phyloP scores from a whole-genome alignment of 2,797 vertebrate species.

The Syngnathus rostellatus region DNA sequence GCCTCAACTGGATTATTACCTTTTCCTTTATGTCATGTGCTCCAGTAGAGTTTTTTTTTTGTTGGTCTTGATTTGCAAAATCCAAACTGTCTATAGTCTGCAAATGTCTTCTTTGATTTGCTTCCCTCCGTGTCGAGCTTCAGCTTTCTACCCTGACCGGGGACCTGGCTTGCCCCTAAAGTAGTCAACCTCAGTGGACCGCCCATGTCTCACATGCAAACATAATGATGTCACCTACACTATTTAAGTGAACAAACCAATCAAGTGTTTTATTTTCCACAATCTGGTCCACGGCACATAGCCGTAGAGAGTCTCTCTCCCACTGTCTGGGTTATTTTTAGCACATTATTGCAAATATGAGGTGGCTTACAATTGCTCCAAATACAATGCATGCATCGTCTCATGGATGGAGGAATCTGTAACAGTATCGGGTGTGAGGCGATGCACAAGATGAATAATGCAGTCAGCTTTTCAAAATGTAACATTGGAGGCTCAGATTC shows the following conservation, averaged over 20 bases:
- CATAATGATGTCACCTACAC: constrained; percentile 52
- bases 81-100: constrained; percentile 11
- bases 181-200: constrained; percentile 39
- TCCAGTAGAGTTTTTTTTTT: constrained; percentile 5
- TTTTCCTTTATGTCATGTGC: constrained; percentile 3
- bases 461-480: constrained; percentile 13
- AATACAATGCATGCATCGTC: constrained; percentile 41
- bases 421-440: constrained; percentile 32
- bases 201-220: constrained; percentile 47
- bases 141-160: constrained; percentile 25
- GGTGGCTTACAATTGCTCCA: constrained; percentile 43
- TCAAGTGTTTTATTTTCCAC: constrained; percentile 41
- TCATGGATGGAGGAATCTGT: constrained; percentile 32
- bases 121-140: constrained; percentile 11
- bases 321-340: constrained; percentile 50
- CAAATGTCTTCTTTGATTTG: constrained; percentile 6
- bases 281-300: constrained; percentile 28
- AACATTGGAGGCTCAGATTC: constrained; percentile 13
- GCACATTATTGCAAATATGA: constrained; percentile 35
- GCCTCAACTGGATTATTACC: constrained; percentile 33
- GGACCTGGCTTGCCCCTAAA: constrained; percentile 42
- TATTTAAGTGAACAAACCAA: constrained; percentile 36
- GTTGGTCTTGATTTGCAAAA: constrained; percentile 4
- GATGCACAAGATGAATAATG: constrained; percentile 15
- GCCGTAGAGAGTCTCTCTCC: constrained; percentile 25